Conservation (phyloP, 1,140 invertebrate species). For the Drosophila kepulauana region DNA sequence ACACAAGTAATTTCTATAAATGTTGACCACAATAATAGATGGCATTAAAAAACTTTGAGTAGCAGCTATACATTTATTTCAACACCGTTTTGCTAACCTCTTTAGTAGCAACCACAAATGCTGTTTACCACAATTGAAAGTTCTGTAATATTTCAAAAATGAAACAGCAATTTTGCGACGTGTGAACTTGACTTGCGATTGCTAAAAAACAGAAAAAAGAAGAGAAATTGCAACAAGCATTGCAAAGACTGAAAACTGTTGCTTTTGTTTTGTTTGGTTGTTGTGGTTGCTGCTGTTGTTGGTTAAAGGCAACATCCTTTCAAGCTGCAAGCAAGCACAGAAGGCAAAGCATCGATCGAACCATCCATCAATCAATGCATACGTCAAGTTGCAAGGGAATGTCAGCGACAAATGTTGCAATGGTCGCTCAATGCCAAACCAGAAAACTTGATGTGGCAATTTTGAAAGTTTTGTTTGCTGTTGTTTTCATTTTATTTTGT, state of each 20-base stretch:
- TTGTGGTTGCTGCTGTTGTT: constrained; percentile 7
- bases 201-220: background rate
- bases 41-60: no score
- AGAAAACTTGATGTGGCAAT: constrained; percentile 51
- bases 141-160: constrained; percentile 8
- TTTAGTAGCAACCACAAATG: background rate
- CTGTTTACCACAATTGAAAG: background rate
- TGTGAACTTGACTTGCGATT: constrained; percentile 29
- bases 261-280: constrained; percentile 20
- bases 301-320: background rate
- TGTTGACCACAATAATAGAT: no score
- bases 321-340: no score
- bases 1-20: no score
- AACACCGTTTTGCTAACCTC: no score
- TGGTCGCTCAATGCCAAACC: constrained; percentile 41
- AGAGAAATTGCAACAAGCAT: constrained; percentile 1
- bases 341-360: constrained; percentile 39
- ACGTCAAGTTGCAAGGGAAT: constrained; percentile 54
- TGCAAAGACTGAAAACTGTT: constrained; percentile 12
- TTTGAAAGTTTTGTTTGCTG: constrained; percentile 30
- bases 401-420: constrained; percentile 66
- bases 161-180: constrained; percentile 24
- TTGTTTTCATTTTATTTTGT: constrained; percentile 1
- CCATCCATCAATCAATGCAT: constrained; percentile 71
- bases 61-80: no score